Conservation (phyloP, 1,140 invertebrate genomes). For the Drosophila parvula region DNA sequence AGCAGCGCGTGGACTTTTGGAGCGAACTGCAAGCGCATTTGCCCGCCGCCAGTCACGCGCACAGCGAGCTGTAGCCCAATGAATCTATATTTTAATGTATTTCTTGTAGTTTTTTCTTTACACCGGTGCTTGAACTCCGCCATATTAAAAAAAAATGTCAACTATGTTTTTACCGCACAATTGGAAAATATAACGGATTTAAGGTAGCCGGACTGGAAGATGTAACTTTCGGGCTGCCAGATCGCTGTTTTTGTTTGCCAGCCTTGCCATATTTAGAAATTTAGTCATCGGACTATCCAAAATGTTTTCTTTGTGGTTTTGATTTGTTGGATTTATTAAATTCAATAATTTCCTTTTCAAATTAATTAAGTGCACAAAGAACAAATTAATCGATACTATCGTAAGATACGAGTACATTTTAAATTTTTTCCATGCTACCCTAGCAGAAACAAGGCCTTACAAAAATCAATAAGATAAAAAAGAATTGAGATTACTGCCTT, state of each 20-base stretch:
- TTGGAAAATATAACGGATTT: conserved; percentile 9
- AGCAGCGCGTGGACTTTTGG: conserved; percentile 74
- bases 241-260: no score
- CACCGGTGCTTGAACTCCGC: not conserved
- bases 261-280: no score
- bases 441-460: no score
- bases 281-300: no score
- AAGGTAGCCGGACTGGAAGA: not conserved
- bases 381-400: no score
- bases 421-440: no score
- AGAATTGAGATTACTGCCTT: not conserved
- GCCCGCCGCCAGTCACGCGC: conserved; percentile 45
- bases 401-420: no score
- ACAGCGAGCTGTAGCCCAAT: conserved; percentile 38
- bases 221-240: conserved; percentile 10
- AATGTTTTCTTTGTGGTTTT: no score
- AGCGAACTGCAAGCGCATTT: conserved; percentile 61
- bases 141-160: not conserved
- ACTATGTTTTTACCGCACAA: not conserved
- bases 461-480: conserved; percentile 18
- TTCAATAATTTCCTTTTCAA: not conserved
- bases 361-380: no score
- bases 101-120: conserved; percentile 1
- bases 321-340: no score
- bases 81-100: conserved; percentile 41